Conservation (phyloP, 2,888 invertebrate species). For the Baronia brevicornis region DNA sequence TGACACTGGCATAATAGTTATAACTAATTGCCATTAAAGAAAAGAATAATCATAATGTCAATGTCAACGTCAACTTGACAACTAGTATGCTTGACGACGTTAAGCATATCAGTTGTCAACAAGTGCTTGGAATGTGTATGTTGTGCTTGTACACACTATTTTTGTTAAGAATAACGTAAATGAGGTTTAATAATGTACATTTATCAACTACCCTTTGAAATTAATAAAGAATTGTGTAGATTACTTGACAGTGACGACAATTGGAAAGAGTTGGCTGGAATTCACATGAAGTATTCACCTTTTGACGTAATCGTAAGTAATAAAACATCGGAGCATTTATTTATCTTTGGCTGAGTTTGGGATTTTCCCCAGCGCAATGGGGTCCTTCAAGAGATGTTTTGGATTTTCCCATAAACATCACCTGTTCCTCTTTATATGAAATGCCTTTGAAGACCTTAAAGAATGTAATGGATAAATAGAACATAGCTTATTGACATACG, state of each 20-base stretch:
- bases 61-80: background rate
- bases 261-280: slow-evolving; percentile 86
- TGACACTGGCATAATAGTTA: no score
- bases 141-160: slow-evolving; percentile 6
- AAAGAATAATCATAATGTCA: no score
- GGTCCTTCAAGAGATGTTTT: slow-evolving; percentile 13
- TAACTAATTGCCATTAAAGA: no score
- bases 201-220: slow-evolving; percentile 82
- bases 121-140: slow-evolving; percentile 4
- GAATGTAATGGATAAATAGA: no score
- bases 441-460: no score
- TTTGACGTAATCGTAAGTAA: slow-evolving; percentile 72
- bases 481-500: no score
- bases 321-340: slow-evolving; percentile 13
- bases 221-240: slow-evolving; percentile 81
- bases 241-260: slow-evolving; percentile 85
- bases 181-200: slow-evolving; percentile 54
- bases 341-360: slow-evolving; percentile 19
- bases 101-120: slow-evolving; percentile 13
- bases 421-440: no score
- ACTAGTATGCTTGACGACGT: background rate
- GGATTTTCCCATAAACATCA: slow-evolving; percentile 19
- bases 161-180: slow-evolving; percentile 4
- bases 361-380: slow-evolving; percentile 33
- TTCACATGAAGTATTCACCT: slow-evolving; percentile 79